Conservation (phyloP, 2,888 invertebrate species). For the Cantharis flavilabris region DNA sequence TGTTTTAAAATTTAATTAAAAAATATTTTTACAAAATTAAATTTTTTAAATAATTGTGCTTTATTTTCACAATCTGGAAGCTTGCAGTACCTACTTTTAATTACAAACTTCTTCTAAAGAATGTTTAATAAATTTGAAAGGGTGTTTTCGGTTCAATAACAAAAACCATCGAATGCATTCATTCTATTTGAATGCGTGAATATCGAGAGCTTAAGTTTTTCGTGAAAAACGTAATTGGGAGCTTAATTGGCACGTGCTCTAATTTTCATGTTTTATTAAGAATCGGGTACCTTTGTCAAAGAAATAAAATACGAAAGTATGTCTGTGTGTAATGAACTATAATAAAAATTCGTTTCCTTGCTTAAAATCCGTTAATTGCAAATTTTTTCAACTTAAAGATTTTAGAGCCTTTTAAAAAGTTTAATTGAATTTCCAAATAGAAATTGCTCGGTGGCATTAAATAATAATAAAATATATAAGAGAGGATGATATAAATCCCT, state of each 20-base stretch:
- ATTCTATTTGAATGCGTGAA: not conserved
- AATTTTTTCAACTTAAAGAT: not conserved
- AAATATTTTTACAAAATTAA: not conserved
- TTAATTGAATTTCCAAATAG: slow-evolving; percentile 27
- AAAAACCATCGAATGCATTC: not conserved
- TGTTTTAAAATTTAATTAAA: not conserved
- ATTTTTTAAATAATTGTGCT: not conserved
- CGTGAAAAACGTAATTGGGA: not conserved
- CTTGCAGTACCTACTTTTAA: not conserved
- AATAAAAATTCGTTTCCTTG: not conserved
- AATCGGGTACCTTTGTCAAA: not conserved
- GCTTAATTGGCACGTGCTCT: not conserved
- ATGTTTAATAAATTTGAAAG: not conserved
- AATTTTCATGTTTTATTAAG: not conserved
- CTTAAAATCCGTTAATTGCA: not conserved
- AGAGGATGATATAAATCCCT: not conserved
- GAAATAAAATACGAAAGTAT: not conserved
- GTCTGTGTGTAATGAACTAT: not conserved
- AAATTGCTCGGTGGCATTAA: slow-evolving; percentile 4
- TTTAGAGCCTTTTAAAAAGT: slow-evolving; percentile 19
- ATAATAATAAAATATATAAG: not conserved
- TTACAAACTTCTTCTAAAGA: not conserved
- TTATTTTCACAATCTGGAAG: not conserved
- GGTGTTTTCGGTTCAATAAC: not conserved
- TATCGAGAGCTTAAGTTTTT: not conserved